A percentile compares a stretch with the other conserved stretches of the same genome.
Conservation (phyloP, 2,797 vertebrate species). For the Neomorphus geoffroyi region DNA sequence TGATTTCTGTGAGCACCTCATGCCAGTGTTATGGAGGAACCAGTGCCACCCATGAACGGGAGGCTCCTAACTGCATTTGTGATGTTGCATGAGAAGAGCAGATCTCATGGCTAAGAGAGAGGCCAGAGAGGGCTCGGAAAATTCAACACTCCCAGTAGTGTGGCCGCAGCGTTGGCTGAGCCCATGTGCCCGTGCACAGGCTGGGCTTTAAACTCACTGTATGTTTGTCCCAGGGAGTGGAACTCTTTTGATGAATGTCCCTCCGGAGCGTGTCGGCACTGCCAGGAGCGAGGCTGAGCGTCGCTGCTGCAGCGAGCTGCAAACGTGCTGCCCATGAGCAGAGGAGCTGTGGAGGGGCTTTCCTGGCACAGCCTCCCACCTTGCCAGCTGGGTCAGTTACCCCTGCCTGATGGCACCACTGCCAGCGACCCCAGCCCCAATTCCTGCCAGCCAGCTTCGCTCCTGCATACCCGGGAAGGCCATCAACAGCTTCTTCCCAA, state of each 20-base stretch:
- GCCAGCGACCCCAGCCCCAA: not conserved
- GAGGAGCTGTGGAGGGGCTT: not conserved
- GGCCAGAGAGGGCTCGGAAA: not conserved
- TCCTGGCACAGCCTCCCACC: not conserved
- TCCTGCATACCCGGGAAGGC: not conserved
- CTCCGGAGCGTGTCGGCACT: not conserved
- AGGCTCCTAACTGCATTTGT: not conserved
- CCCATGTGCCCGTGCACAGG: accelerated
- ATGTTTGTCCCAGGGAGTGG: not conserved
- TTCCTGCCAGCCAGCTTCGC: not conserved
- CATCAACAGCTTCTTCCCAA: not conserved
- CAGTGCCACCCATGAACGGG: not conserved
- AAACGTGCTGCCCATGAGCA: accelerated
- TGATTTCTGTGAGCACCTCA: not conserved
- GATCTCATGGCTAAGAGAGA: accelerated
- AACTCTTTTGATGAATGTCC: accelerated
- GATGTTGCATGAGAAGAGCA: accelerated
- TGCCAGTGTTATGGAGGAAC: not conserved
- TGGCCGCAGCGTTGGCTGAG: not conserved
- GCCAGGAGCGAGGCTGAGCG: not conserved
- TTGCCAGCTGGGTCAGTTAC: not conserved
- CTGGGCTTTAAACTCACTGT: not conserved
- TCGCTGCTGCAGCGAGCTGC: not conserved
- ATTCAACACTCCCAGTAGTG: not conserved
- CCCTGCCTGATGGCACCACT: not conserved